A percentile compares a stretch with the other conserved stretches of the same genome.
phyloP scores from a whole-genome alignment of 1,140 invertebrate species.

The Drosophila auraria region DNA sequence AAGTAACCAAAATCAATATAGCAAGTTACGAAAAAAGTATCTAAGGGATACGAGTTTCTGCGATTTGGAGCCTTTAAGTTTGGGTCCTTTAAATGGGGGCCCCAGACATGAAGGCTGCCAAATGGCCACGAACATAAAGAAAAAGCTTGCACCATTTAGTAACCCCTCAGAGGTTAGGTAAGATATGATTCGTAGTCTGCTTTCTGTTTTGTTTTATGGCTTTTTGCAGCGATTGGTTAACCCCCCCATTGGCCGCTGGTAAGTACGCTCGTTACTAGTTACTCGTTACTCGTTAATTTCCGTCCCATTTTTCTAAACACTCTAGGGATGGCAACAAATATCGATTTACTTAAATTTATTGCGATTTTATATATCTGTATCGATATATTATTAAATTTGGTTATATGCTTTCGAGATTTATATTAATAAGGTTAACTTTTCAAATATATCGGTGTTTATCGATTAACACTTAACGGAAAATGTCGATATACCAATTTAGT shows the following conservation, averaged over 20 bases:
- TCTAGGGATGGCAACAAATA: constrained; percentile 10
- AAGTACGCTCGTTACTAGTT: constrained; percentile 70
- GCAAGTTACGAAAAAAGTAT: constrained; percentile 23
- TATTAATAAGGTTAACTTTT: neutral
- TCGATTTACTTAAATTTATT: neutral
- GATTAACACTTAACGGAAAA: neutral
- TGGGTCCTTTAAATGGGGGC: constrained; percentile 55
- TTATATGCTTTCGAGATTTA: neutral
- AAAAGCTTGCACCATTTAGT: constrained; percentile 23
- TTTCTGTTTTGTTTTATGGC: constrained; percentile 61
- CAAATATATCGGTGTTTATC: neutral
- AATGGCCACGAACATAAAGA: constrained; percentile 21
- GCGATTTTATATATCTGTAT: too few relatives aligned
- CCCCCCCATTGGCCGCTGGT: constrained; percentile 37
- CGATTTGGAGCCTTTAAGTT: constrained; percentile 63
- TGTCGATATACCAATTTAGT: too few relatives aligned
- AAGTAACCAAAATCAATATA: constrained; percentile 5
- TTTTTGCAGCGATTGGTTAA: constrained; percentile 66
- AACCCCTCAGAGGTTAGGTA: constrained; percentile 68
- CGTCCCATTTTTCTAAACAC: neutral
- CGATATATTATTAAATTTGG: too few relatives aligned
- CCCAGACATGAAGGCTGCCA: constrained; percentile 66
- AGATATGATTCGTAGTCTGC: constrained; percentile 67
- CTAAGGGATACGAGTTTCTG: constrained; percentile 28
- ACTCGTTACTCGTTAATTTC: constrained; percentile 48